Percentiles rank a stretch among this genome's conserved stretches.
These are phyloP conservation scores for Anguilla megastoma DNA, from an alignment of 2,797 vertebrate species.

Conservation along the genomic window DNA sequence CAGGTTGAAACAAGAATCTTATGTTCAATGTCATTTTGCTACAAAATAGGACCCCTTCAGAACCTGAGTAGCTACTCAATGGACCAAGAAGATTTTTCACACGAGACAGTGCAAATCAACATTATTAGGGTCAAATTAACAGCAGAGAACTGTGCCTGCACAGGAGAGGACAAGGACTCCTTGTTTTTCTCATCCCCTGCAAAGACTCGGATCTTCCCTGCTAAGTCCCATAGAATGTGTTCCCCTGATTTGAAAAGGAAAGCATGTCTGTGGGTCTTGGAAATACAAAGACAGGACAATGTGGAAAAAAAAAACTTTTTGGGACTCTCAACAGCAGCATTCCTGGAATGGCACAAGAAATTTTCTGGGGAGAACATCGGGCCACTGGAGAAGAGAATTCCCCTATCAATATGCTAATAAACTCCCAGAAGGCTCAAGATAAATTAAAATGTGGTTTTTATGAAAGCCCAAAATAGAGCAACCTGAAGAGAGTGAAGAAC, in stretches of 20 bases:
- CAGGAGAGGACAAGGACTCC: not conserved
- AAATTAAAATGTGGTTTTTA: conserved; percentile 1
- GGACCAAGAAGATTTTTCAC: not conserved
- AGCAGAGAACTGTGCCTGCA: not conserved
- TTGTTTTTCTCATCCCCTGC: conserved; percentile 11
- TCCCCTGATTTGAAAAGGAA: conserved; percentile 24
- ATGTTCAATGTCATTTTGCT: not conserved
- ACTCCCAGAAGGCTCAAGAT: conserved; percentile 10
- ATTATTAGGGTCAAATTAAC: conserved; percentile 16
- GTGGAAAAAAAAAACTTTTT: not conserved
- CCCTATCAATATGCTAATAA: not conserved
- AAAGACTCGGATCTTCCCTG: not conserved
- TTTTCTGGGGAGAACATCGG: not conserved
- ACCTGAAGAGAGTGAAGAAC: not conserved
- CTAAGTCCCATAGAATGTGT: not conserved
- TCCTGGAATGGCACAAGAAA: conserved; percentile 22
- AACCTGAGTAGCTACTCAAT: not conserved
- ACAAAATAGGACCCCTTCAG: not conserved
- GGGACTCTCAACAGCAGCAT: conserved; percentile 1
- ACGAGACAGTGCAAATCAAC: not conserved
- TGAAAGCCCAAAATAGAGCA: conserved; percentile 17
- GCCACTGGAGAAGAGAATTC: not conserved
- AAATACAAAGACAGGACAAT: not conserved
- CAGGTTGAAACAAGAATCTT: not conserved
- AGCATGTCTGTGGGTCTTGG: not conserved